phyloP scores from a whole-genome alignment of 92 coral and sea anemone species.

The Isaurus tuberculatus region DNA sequence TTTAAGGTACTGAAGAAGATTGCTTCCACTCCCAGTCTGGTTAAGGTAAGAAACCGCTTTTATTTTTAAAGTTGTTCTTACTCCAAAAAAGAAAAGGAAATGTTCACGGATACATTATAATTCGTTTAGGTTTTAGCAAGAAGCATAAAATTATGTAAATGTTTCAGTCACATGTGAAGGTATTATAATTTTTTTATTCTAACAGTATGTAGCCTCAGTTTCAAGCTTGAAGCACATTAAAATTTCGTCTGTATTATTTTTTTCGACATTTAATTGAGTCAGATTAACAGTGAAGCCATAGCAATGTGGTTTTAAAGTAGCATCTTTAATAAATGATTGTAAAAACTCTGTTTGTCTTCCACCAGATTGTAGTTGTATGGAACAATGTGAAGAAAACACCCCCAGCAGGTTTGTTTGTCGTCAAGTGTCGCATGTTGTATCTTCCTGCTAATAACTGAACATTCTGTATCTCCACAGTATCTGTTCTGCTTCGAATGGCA shows the following conservation, averaged over 20 bases:
- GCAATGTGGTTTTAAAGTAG: not conserved
- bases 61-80: no score
- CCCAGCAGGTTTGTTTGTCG: slow-evolving; percentile 70
- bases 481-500: not conserved
- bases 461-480: not conserved
- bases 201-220: no score
- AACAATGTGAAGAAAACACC: slow-evolving; percentile 91
- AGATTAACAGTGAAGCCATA: not conserved
- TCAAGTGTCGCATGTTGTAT: not conserved
- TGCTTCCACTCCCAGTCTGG: slow-evolving; percentile 87
- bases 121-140: no score
- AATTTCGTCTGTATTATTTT: no score
- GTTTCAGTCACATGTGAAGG: no score
- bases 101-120: no score
- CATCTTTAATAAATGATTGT: not conserved
- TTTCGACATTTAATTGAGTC: no score
- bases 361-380: slow-evolving; percentile 97
- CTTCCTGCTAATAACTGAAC: not conserved
- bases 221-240: no score
- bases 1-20: slow-evolving; percentile 89
- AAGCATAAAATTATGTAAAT: no score
- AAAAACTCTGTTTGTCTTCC: not conserved
- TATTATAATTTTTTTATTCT: no score
- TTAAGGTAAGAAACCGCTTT: slow-evolving; percentile 74
- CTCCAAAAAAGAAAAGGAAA: no score